phyloP scores from a whole-genome alignment of 30 jellyfish, hydroid and myxozoan genomes.

The Pseudorhiza aurosa region DNA sequence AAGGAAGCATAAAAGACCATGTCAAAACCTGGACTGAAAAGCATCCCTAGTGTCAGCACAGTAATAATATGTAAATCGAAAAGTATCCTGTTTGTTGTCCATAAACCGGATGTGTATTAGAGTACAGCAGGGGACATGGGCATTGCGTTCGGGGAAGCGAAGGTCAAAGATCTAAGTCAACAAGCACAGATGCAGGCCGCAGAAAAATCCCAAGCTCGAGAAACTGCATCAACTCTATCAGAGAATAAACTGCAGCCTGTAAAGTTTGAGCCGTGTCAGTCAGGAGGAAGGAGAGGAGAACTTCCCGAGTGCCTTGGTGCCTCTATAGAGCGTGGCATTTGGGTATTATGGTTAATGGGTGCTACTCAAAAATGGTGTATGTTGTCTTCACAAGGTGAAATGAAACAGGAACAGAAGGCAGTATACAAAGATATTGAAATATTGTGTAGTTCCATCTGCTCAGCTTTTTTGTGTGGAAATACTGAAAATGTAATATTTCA shows the following conservation, averaged over 20 bases:
- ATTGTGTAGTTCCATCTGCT: too few relatives aligned
- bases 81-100: conserved; percentile 90
- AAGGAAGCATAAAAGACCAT: conserved; percentile 94
- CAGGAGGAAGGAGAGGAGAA: too few relatives aligned
- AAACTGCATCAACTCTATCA: conserved; percentile 74
- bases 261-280: too few relatives aligned
- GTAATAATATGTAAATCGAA: conserved; percentile 92
- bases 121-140: conserved; percentile 97
- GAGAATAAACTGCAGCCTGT: conserved; percentile 88
- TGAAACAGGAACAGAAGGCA: too few relatives aligned
- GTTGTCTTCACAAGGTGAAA: too few relatives aligned
- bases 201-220: conserved; percentile 91
- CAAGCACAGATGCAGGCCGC: conserved; percentile 99
- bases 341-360: too few relatives aligned
- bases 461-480: too few relatives aligned
- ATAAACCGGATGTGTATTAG: conserved; percentile 97
- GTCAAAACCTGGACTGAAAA: conserved; percentile 93
- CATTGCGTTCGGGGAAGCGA: conserved; percentile 96
- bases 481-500: too few relatives aligned
- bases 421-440: too few relatives aligned
- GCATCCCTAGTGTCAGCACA: conserved; percentile 91
- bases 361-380: too few relatives aligned
- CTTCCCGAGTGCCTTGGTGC: too few relatives aligned
- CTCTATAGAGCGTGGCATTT: too few relatives aligned
- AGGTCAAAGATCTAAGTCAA: conserved; percentile 95